Conservation (phyloP, 2,797 vertebrate genomes). For the Choloepus didactylus region DNA sequence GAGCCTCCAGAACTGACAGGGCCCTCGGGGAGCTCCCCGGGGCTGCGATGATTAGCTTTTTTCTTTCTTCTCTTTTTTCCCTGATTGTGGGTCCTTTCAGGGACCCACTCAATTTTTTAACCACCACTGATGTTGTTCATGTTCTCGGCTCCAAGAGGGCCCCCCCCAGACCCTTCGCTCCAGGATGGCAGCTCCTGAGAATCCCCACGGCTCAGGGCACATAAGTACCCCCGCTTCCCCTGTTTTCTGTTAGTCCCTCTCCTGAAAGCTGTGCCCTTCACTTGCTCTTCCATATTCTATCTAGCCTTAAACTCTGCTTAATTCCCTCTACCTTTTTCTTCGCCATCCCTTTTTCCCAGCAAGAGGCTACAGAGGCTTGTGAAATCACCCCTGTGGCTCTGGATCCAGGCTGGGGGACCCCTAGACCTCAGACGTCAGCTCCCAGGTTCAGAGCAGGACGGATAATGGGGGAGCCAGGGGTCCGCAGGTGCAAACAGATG, state of each 20-base stretch:
- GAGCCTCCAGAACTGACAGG: not conserved
- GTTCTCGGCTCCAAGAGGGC: not conserved
- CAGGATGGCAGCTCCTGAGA: not conserved
- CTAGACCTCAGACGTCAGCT: too few species aligned
- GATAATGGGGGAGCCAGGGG: not conserved
- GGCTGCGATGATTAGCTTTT: not conserved
- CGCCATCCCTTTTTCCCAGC: not conserved
- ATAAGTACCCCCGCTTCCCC: fast-evolving
- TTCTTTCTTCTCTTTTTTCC: too few species aligned
- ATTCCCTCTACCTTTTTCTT: not conserved
- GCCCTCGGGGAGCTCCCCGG: not conserved
- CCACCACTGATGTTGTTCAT: fast-evolving
- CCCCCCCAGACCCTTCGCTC: not conserved
- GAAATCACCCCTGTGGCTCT: fast-evolving
- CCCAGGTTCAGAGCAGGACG: not conserved
- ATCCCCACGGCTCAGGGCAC: fast-evolving
- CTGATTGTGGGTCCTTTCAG: not conserved
- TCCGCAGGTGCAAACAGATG: not conserved
- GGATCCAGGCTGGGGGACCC: not conserved
- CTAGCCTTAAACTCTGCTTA: not conserved
- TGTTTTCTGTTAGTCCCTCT: not conserved
- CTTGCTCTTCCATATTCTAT: fast-evolving
- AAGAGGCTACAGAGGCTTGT: fast-evolving
- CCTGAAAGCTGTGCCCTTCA: not conserved
- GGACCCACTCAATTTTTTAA: fast-evolving